A percentile compares a stretch with the other conserved stretches of the same genome.
Conservation (phyloP, 2,113 vertebrate species). For the Passer domesticus region DNA sequence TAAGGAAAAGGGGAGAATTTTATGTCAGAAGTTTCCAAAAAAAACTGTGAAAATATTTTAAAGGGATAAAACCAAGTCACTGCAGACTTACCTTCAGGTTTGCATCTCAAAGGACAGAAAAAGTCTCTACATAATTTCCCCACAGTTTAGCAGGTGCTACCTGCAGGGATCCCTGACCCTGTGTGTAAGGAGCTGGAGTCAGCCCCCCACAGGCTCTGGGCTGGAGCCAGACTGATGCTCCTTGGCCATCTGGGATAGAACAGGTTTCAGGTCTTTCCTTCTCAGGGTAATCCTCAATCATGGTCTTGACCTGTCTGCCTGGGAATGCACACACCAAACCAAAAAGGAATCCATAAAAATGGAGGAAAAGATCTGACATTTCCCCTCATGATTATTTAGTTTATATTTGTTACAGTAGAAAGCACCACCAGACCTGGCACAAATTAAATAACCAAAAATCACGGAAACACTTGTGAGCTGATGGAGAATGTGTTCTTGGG, state of each 20-base stretch:
- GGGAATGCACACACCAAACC: background rate
- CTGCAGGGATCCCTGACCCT: too few relatives aligned
- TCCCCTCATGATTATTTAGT: background rate
- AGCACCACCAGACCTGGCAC: background rate
- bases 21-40: background rate
- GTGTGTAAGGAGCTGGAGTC: fast-evolving
- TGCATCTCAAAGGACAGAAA: background rate
- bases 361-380: background rate
- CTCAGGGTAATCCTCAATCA: background rate
- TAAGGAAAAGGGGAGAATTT: background rate
- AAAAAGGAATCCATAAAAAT: background rate
- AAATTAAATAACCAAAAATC: background rate
- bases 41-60: background rate
- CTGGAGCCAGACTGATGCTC: background rate
- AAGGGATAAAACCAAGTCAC: background rate
- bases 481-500: background rate
- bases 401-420: background rate
- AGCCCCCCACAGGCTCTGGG: background rate
- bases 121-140: background rate
- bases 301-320: background rate
- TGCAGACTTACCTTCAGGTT: background rate
- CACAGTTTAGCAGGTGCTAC: background rate
- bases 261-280: background rate
- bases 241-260: background rate
- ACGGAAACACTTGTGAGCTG: background rate